phyloP scores from a whole-genome alignment of 2,797 vertebrate species.

The Crax fasciolata region DNA sequence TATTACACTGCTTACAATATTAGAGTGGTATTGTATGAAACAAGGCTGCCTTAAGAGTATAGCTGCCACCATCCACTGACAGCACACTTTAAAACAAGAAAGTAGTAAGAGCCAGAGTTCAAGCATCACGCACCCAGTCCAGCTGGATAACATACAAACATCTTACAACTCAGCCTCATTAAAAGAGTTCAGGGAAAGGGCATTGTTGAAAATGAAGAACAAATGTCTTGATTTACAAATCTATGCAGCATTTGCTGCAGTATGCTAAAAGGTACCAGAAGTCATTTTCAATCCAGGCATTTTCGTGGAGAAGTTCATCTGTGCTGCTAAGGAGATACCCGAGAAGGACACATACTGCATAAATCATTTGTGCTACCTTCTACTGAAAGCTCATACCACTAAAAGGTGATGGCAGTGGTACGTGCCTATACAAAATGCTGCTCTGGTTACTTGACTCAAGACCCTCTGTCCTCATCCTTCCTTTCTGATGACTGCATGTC shows the following conservation, averaged over 20 bases:
- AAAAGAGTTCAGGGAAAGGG: constrained; percentile 70
- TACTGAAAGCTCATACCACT: background rate
- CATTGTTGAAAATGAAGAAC: constrained; percentile 69
- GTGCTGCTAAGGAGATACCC: background rate
- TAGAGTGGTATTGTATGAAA: background rate
- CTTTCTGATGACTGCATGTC: background rate
- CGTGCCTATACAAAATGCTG: background rate
- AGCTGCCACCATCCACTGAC: constrained; percentile 19
- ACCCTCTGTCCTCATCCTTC: background rate
- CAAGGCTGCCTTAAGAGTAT: background rate
- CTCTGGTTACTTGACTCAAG: background rate
- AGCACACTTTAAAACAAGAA: constrained; percentile 3
- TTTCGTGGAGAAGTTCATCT: background rate
- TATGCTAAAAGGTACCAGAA: constrained; percentile 35
- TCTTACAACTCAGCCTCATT: constrained; percentile 63
- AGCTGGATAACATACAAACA: constrained; percentile 69
- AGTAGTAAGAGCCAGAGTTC: constrained; percentile 28
- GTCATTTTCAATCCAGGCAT: constrained; percentile 6
- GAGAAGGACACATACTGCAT: background rate
- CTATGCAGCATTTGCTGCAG: constrained; percentile 10
- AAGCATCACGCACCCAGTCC: background rate
- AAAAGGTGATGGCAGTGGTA: background rate
- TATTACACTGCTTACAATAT: background rate
- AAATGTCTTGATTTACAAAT: constrained; percentile 67
- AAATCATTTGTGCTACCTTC: background rate